Evolutionary conservation across 1,140 invertebrate species (phyloP).

Genomic region (Zaprionus camerounensis): DNA sequence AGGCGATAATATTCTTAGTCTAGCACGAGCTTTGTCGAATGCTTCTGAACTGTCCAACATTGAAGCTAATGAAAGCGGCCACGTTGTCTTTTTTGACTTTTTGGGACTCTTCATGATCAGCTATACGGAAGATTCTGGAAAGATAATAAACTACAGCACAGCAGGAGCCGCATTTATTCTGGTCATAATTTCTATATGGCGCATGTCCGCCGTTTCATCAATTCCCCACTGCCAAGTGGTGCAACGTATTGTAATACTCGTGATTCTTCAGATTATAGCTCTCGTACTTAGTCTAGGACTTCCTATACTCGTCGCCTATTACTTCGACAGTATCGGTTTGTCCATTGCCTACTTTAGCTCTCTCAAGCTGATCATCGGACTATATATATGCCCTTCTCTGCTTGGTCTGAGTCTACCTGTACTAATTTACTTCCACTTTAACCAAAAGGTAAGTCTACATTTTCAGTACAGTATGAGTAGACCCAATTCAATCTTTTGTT

Average conservation of each 20-base stretch:
- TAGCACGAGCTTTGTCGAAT: slow-evolving; percentile 87
- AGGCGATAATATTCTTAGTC: slow-evolving; percentile 90
- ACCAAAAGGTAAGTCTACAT: slow-evolving; percentile 11
- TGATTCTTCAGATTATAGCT: slow-evolving; percentile 76
- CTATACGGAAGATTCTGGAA: slow-evolving; percentile 86
- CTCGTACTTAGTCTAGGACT: slow-evolving; percentile 87
- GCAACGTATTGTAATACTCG: slow-evolving; percentile 30
- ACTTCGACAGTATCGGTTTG: slow-evolving; percentile 55
- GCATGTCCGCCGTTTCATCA: slow-evolving; percentile 48
- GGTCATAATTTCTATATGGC: slow-evolving; percentile 81
- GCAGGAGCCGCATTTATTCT: slow-evolving; percentile 84
- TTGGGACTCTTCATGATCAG: slow-evolving; percentile 89
- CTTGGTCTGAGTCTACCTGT: slow-evolving; percentile 68
- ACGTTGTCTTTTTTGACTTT: slow-evolving; percentile 92
- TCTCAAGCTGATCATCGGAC: slow-evolving; percentile 87
- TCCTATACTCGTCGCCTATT: slow-evolving; percentile 84
- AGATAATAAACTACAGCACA: slow-evolving; percentile 86
- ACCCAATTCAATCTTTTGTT: background rate
- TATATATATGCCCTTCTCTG: slow-evolving; percentile 86
- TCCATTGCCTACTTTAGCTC: slow-evolving; percentile 88
- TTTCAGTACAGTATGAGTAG: background rate
- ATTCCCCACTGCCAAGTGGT: slow-evolving; percentile 38
- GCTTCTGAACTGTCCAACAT: slow-evolving; percentile 86
- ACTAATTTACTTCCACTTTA: slow-evolving; percentile 10
- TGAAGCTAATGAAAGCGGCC: slow-evolving; percentile 79